Evolutionary conservation across 2,797 vertebrate genomes (phyloP), one percentile per base, ranked within the genome.

Genomic region (Onychomys leucogaster): DNA sequence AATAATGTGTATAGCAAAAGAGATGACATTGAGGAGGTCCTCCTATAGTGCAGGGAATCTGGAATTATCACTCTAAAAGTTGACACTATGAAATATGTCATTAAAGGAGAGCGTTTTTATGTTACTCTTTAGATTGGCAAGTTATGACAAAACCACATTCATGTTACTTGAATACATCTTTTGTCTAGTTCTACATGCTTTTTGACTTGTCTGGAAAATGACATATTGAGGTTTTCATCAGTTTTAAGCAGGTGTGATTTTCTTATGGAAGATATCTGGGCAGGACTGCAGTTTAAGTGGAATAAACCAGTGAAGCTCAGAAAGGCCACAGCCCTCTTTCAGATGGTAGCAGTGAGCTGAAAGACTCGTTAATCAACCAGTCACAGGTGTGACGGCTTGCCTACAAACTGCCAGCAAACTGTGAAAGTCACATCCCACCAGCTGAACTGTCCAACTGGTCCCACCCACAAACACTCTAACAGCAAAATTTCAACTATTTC

Each of bases 331-430:
- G 99, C 99, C 99, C 98, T 99, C 98, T 99, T 99, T 99, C 99
- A 99, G 99, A 99, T 99, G 99, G 99, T 99, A 99, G 99, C 98
- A 97, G 99, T 98, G 99, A 99, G 98, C 99, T 99, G 99, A 99
- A 99, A 99, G 99, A 99, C 99, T 99, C 99, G 99, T 99, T 99
- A 99, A 99, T 99, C 99, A 99, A 99, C 99, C 98, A 98, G 99
- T 99, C 99, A 99, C 99, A 99, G 99, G 99, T 99, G 99, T 99
- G 99, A 99, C 99, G 99, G 98, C 99, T 99, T 99, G 99, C 99
- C 99, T 99, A 99, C 99, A 99, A 99, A 99, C 99, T 99, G 99
- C 99, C 99, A 99, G 98, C 99, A 99, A 99, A 99, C 99, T 99
- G 99, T 99, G 99, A 99, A 99, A 99, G 99, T 99, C 99, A 99